A percentile compares a stretch with the other conserved stretches of the same genome.
phyloP scores from a whole-genome alignment of 2,113 vertebrate species.

The Lepidothrix coronata region DNA sequence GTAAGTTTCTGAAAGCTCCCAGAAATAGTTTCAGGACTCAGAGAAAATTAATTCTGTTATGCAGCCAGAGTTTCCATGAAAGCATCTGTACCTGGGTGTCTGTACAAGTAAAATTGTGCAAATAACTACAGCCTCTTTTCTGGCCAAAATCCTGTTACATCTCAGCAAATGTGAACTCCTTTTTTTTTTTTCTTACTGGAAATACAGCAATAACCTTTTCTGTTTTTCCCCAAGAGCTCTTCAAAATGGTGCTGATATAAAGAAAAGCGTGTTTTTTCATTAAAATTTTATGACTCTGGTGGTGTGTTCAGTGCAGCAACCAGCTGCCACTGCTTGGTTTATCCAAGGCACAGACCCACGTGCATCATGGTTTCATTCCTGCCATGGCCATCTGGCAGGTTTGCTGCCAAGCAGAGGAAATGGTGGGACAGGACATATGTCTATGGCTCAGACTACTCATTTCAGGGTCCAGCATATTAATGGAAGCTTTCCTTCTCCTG shows the following conservation, averaged over 20 bases:
- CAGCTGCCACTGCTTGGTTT: not conserved
- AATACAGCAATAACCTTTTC: not conserved
- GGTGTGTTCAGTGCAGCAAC: not conserved
- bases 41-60: constrained; percentile 68
- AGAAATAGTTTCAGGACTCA: constrained; percentile 62
- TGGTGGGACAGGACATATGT: not conserved
- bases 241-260: not conserved
- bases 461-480: not conserved
- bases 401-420: not conserved
- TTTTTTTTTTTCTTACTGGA: not conserved
- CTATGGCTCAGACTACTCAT: not conserved
- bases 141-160: not conserved
- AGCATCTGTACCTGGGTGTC: constrained; percentile 58
- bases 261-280: not conserved
- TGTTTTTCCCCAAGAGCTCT: not conserved
- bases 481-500: not conserved
- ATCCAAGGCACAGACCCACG: not conserved
- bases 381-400: not conserved
- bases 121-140: constrained; percentile 54
- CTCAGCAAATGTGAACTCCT: not conserved
- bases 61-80: constrained; percentile 69
- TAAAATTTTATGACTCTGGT: not conserved
- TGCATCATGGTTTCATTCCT: not conserved
- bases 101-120: constrained; percentile 59
- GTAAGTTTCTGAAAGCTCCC: constrained; percentile 53